A percentile compares a stretch with the other conserved stretches of the same genome.
Evolutionary conservation across 2,888 invertebrate species (phyloP).

Genomic region (Volucella inanis): DNA sequence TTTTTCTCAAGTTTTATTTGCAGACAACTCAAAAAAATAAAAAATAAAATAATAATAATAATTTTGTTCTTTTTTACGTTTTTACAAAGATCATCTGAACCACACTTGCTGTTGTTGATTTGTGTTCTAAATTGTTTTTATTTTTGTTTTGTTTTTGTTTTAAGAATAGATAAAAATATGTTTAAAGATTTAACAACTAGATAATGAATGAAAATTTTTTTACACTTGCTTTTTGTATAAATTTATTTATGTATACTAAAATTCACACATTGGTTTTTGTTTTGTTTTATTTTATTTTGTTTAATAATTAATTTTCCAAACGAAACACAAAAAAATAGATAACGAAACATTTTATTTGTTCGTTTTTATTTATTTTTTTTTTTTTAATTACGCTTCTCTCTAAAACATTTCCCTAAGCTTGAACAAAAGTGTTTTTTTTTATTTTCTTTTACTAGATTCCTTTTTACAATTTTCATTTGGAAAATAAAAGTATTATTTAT

Average conservation of each 20-base stretch:
- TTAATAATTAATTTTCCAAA: conserved; percentile 42
- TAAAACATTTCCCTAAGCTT: conserved; percentile 46
- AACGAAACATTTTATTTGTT: conserved; percentile 22
- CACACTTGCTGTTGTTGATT: conserved; percentile 25
- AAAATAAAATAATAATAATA: conserved; percentile 1
- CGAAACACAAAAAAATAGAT: conserved; percentile 47
- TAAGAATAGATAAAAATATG: conserved; percentile 60
- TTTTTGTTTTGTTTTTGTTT: background rate
- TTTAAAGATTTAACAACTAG: conserved; percentile 61
- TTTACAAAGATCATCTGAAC: conserved; percentile 35
- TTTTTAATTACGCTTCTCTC: background rate
- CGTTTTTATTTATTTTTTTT: background rate
- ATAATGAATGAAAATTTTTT: conserved; percentile 50
- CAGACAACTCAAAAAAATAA: conserved; percentile 46
- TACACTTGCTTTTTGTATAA: conserved; percentile 52
- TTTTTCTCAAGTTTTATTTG: conserved; percentile 6
- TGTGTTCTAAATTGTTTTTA: conserved; percentile 1
- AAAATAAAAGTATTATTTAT: conserved; percentile 38
- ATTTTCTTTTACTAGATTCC: conserved; percentile 9
- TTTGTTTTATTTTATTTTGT: conserved; percentile 18
- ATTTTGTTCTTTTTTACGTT: conserved; percentile 39
- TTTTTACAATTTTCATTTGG: conserved; percentile 39
- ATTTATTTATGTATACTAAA: conserved; percentile 23
- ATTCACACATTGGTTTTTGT: conserved; percentile 25
- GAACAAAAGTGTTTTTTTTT: conserved; percentile 26